These are phyloP conservation scores for Axis porcinus DNA, from an alignment of 2,113 vertebrate genomes.

Conservation along the genomic window DNA sequence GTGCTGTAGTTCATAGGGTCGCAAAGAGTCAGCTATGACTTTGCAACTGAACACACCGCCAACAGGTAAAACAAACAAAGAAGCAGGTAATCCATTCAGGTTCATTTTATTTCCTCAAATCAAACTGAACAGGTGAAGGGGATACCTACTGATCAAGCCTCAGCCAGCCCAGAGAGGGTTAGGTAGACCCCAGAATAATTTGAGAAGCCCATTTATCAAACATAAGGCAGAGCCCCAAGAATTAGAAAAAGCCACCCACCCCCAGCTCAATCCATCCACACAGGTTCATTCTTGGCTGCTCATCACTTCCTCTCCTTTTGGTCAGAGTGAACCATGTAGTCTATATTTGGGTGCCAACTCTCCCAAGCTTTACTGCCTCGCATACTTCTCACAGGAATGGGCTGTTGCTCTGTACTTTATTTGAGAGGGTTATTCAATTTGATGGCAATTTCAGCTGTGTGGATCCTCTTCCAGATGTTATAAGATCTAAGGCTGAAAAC, in stretches of 20 bases:
- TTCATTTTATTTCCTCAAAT: constrained; percentile 9
- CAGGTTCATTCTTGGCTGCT: not conserved
- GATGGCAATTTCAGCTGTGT: not conserved
- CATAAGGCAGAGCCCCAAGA: not conserved
- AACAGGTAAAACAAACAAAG: not conserved
- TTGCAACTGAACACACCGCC: not conserved
- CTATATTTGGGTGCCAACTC: not conserved
- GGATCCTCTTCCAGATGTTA: not conserved
- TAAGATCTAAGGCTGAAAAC: not conserved
- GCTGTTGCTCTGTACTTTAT: not conserved
- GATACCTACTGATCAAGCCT: not conserved
- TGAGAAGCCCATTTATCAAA: not conserved
- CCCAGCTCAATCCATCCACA: not conserved
- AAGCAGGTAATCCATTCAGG: not conserved
- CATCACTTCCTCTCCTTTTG: not conserved
- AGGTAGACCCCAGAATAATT: not conserved
- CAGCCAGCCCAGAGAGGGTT: not conserved
- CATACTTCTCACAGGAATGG: not conserved
- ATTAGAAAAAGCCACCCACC: not conserved
- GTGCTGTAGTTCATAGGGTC: not conserved
- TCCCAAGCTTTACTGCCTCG: not conserved
- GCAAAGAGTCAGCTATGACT: not conserved
- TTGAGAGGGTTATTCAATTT: not conserved
- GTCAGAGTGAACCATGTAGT: not conserved
- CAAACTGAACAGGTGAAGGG: not conserved